Conservation (phyloP, 2,797 vertebrate genomes). For the Gobionotothen gibberifrons region DNA sequence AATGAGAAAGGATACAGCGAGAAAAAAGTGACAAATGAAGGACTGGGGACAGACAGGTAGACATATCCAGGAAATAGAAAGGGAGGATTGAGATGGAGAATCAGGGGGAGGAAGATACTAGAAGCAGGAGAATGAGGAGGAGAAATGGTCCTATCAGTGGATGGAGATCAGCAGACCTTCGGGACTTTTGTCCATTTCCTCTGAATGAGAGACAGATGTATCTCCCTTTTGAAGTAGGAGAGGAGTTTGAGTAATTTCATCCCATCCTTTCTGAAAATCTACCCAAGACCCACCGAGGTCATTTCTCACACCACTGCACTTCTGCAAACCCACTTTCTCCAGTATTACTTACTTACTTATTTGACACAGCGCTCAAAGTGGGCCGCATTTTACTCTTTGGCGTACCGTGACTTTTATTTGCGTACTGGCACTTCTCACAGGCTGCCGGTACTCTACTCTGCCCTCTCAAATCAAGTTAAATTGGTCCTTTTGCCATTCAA, state of each 20-base stretch:
- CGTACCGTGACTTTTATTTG: no score
- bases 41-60: constrained; percentile 38
- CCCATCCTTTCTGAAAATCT: constrained; percentile 20
- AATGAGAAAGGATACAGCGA: constrained; percentile 29
- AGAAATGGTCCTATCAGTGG: constrained; percentile 50
- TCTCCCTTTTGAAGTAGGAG: constrained; percentile 48
- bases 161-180: constrained; percentile 47
- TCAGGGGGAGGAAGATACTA: constrained; percentile 17
- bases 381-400: no score
- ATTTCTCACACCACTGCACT: background rate
- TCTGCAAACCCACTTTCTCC: background rate
- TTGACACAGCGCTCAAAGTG: background rate
- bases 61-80: constrained; percentile 37
- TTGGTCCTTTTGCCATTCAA: no score
- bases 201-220: constrained; percentile 58
- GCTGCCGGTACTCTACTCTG: no score
- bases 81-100: constrained; percentile 35
- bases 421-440: no score
- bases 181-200: constrained; percentile 58
- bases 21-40: constrained; percentile 52
- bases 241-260: constrained; percentile 30
- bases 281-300: background rate
- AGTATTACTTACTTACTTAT: background rate
- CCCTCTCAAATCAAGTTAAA: no score
- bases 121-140: constrained; percentile 43